Evolutionary conservation across 1,140 invertebrate genomes (phyloP), one percentile per base, ranked within the genome.

Genomic region (Catajapyx aquilonaris): DNA sequence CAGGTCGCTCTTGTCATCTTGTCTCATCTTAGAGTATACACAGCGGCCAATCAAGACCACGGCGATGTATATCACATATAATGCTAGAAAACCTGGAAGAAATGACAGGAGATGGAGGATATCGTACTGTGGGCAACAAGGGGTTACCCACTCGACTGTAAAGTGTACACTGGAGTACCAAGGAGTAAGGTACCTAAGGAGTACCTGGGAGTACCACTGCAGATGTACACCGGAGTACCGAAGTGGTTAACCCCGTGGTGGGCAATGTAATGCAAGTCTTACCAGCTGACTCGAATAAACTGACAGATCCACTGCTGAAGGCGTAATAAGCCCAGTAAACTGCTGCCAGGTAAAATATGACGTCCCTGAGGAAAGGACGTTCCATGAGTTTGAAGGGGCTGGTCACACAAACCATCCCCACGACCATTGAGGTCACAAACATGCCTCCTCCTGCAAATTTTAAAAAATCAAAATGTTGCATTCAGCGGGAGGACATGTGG

Each of bases 401-500:
- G 25, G 57, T 50, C 9, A 73, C 43, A 16, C 65, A 59, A 2
- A 80, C 64, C 4, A 64, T 53, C 2, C 73, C 75, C 4, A 65
- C 65, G 15, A 79, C 69, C 3, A 76, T 54, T 1, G 67, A 61
- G 5, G 72, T 75, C 3, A 78, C 70, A 53, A 78, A 79, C 33
- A 74, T 62, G 37, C 73, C 75, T 22, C 69, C 70, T 31, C 71
- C 69, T 60, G 61, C 59, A 39, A 61, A 60, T 50, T 4, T 13
- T 20, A 37, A 28, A 10, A 28, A 31, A 31, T 31, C 5, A 31
- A 7, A 31, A 31, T 15, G 30, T 31, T 13, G 30, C 13, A 31
- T 13, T 5, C 15, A 31, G 18, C 30, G 30, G 30, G 30, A 31
- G 30, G 18, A 31, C 30, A 13, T 3, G 5, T 13, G 18, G 7